A percentile compares a stretch with the other conserved stretches of the same genome.
Evolutionary conservation across 2,797 vertebrate genomes (phyloP).

Genomic region (Columba guinea): DNA sequence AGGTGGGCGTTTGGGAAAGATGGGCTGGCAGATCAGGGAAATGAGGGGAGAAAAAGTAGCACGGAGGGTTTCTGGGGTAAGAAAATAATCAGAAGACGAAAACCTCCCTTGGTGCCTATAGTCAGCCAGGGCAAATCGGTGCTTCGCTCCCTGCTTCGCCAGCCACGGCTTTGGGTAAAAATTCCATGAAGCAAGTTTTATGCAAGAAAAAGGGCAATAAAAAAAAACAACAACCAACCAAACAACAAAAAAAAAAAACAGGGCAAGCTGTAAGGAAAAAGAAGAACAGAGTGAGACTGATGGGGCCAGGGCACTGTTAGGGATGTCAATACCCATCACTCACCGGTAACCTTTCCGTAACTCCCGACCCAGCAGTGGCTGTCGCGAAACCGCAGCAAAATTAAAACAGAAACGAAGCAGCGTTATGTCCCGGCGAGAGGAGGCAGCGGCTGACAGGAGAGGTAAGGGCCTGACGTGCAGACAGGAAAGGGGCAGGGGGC

Average conservation of each 20-base stretch:
- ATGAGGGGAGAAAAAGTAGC: fast-evolving
- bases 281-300: slow-evolving; percentile 63
- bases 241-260: background rate
- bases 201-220: slow-evolving; percentile 53
- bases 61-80: fast-evolving
- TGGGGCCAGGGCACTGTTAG: slow-evolving; percentile 48
- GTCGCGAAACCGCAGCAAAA: slow-evolving; percentile 46
- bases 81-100: background rate
- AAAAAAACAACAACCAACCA: background rate
- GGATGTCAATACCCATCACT: slow-evolving; percentile 70
- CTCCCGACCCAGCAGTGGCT: slow-evolving; percentile 42
- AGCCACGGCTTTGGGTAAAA: background rate
- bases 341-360: slow-evolving; percentile 53
- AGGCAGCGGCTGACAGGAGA: slow-evolving; percentile 28
- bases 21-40: background rate
- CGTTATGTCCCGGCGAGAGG: slow-evolving; percentile 10
- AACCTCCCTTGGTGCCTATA: background rate
- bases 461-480: background rate
- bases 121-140: background rate
- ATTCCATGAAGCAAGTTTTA: slow-evolving; percentile 52
- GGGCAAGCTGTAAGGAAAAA: slow-evolving; percentile 62
- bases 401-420: slow-evolving; percentile 54
- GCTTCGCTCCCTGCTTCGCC: background rate
- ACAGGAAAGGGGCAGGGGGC: background rate
- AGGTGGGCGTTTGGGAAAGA: background rate